These are phyloP conservation scores for Felis catus DNA, from an alignment of 2,113 vertebrate genomes.

Conservation along the genomic window F.catus_Fca126_mat1.0 CM031420.1:69868001-69868500, in stretches of 20 bases:
- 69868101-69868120: neutral
- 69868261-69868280: neutral
- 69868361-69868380: neutral
- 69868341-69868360: neutral
- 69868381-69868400: neutral
- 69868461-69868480: neutral
- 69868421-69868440: neutral
- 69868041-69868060: neutral
- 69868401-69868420: neutral
- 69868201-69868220: neutral
- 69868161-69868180: neutral
- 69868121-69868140: neutral
- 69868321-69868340: neutral
- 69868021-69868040: neutral
- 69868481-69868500: slow-evolving; percentile 68
- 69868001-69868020: neutral
- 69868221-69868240: neutral
- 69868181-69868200: neutral
- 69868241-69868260: neutral
- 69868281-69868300: accelerated
- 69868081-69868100: neutral
- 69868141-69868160: neutral
- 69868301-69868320: neutral
- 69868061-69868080: neutral
- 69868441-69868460: neutral